A percentile compares a stretch with the other conserved stretches of the same genome.
These are phyloP conservation scores for Lepidochitona cinerea DNA, from an alignment of 2,888 invertebrate genomes.

Conservation along the genomic window DNA sequence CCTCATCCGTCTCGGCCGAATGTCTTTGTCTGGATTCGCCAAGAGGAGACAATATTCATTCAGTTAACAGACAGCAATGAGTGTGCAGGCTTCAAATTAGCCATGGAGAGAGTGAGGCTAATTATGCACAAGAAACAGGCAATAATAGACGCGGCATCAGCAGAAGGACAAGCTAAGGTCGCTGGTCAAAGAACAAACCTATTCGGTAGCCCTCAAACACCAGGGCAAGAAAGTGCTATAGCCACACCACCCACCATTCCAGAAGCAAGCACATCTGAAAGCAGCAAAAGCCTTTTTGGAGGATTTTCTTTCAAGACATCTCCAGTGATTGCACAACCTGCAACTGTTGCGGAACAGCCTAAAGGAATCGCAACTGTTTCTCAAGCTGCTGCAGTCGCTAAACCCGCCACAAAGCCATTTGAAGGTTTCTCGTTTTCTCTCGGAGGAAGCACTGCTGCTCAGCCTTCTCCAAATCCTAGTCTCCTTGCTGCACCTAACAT, in stretches of 20 bases:
- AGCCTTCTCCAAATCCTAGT: not conserved
- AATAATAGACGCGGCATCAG: not conserved
- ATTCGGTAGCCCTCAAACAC: slow-evolving; percentile 13
- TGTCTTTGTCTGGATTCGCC: not conserved
- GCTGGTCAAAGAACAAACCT: not conserved
- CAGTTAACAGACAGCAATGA: not conserved
- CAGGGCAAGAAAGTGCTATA: slow-evolving; percentile 26
- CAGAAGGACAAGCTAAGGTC: not conserved
- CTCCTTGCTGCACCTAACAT: too few relatives aligned
- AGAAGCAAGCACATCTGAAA: slow-evolving; percentile 7
- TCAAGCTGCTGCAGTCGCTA: not conserved
- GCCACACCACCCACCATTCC: slow-evolving; percentile 24
- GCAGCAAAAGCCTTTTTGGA: slow-evolving; percentile 72
- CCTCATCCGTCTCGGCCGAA: not conserved
- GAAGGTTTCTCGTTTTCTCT: slow-evolving; percentile 44
- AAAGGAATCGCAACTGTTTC: not conserved
- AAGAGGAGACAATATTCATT: not conserved
- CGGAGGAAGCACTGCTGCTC: not conserved
- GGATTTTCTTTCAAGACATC: slow-evolving; percentile 76
- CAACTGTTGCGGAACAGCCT: not conserved
- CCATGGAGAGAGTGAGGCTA: not conserved
- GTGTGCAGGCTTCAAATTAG: slow-evolving; percentile 14
- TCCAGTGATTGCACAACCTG: not conserved
- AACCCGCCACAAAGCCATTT: slow-evolving; percentile 60
- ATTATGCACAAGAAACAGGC: not conserved